Conservation (phyloP, 2,797 vertebrate species). For the Tragelaphus eurycerus region DNA sequence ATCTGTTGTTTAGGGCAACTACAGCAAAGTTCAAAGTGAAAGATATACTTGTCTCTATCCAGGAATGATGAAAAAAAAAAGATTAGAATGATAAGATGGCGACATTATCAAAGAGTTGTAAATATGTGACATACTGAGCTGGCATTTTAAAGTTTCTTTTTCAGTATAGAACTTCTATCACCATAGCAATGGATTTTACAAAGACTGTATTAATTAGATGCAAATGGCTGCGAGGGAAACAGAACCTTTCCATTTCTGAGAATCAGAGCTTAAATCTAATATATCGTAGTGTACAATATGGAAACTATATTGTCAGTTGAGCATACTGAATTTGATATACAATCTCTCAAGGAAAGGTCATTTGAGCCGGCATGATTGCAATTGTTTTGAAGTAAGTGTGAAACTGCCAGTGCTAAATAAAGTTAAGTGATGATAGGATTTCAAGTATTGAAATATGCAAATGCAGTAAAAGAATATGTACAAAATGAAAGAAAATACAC, state of each 20-base stretch:
- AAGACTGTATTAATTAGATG: constrained; percentile 71
- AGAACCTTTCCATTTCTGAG: constrained; percentile 62
- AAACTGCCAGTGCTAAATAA: background rate
- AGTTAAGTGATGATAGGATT: background rate
- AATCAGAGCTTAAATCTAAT: constrained; percentile 38
- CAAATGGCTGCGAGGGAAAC: constrained; percentile 70
- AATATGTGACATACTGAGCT: constrained; percentile 54
- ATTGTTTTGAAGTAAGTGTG: constrained; percentile 11
- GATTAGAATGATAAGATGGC: constrained; percentile 55
- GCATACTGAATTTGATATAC: background rate
- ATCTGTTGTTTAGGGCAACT: constrained; percentile 56
- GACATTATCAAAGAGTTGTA: constrained; percentile 67
- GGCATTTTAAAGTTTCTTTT: constrained; percentile 67
- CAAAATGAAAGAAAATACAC: background rate
- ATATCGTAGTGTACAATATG: background rate
- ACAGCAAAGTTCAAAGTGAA: constrained; percentile 65
- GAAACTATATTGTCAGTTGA: background rate
- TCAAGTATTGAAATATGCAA: background rate
- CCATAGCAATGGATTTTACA: constrained; percentile 64
- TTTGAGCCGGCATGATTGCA: background rate
- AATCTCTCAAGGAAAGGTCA: constrained; percentile 36
- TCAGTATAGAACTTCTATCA: constrained; percentile 52
- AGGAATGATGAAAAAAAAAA: constrained; percentile 51
- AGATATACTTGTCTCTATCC: constrained; percentile 51
- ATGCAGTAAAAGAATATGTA: background rate